Evolutionary conservation across 2,888 invertebrate genomes (phyloP).

Genomic region (Coenonympha glycerion): DNA sequence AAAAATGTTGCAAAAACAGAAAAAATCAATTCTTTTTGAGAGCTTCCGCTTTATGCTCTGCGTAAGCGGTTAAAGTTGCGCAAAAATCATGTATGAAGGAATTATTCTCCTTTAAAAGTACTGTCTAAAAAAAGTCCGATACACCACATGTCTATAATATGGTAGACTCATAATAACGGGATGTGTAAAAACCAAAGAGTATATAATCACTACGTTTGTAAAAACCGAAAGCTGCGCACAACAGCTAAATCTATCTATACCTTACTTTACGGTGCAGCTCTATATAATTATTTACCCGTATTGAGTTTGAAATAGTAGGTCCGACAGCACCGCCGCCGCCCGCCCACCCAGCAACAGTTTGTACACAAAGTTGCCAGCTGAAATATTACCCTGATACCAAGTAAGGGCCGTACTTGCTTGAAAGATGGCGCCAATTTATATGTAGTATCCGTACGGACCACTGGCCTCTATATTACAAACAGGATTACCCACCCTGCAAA

Average conservation of each 20-base stretch:
- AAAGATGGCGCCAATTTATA: constrained; percentile 6
- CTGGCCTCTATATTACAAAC: background rate
- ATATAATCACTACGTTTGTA: too few species aligned
- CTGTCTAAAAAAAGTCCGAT: too few species aligned
- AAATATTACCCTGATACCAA: constrained; percentile 19
- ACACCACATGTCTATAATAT: too few species aligned
- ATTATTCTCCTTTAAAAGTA: too few species aligned
- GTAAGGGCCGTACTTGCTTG: background rate
- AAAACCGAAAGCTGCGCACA: background rate
- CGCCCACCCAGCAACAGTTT: constrained; percentile 67
- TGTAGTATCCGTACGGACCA: background rate
- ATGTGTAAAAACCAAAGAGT: too few species aligned
- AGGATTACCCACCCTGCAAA: background rate
- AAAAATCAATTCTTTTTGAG: too few species aligned
- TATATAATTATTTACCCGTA: constrained; percentile 32
- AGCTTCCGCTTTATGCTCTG: too few species aligned
- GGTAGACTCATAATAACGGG: too few species aligned
- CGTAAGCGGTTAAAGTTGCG: too few species aligned
- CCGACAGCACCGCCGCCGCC: constrained; percentile 32
- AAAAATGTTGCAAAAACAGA: too few species aligned
- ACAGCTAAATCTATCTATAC: background rate
- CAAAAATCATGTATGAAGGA: too few species aligned
- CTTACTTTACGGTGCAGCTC: constrained; percentile 36
- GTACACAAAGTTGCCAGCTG: constrained; percentile 46
- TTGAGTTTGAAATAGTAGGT: constrained; percentile 30